Percentiles rank a stretch among this genome's conserved stretches.
Evolutionary conservation across 2,797 vertebrate genomes (phyloP).

Genomic region (Urocyon cinereoargenteus): DNA sequence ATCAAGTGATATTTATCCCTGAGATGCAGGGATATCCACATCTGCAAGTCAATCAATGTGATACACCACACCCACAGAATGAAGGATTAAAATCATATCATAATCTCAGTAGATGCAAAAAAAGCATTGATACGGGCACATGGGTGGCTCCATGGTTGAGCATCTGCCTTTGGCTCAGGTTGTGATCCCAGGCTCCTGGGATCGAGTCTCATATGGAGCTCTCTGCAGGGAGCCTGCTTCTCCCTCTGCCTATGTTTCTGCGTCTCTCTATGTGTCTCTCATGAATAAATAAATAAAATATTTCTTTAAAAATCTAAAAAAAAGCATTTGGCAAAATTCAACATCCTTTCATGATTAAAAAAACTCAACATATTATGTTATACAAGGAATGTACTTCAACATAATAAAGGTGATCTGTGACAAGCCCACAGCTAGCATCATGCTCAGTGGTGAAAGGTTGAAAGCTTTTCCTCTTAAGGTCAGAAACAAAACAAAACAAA

Average conservation of each 20-base stretch:
- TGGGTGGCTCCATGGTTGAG: no score
- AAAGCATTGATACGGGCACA: no score
- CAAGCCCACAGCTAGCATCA: neutral
- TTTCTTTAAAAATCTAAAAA: no score
- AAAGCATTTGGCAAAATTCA: neutral
- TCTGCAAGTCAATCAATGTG: neutral
- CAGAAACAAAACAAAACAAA: neutral
- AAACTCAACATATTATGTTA: neutral
- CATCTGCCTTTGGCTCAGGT: no score
- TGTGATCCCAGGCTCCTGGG: no score
- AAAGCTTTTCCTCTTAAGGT: neutral
- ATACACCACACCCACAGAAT: neutral
- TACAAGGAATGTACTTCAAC: neutral
- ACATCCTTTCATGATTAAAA: neutral
- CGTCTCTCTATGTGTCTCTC: no score
- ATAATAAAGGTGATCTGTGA: neutral
- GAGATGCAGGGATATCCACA: neutral
- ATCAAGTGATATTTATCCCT: neutral
- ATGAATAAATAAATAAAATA: no score
- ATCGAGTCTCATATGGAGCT: no score
- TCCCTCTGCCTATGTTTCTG: no score
- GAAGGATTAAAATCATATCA: neutral
- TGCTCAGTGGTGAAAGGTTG: neutral
- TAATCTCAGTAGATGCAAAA: neutral
- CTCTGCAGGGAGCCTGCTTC: no score